A percentile compares a stretch with the other conserved stretches of the same genome.
Conservation (phyloP, 2,888 invertebrate species). For the Alcis repandata region DNA sequence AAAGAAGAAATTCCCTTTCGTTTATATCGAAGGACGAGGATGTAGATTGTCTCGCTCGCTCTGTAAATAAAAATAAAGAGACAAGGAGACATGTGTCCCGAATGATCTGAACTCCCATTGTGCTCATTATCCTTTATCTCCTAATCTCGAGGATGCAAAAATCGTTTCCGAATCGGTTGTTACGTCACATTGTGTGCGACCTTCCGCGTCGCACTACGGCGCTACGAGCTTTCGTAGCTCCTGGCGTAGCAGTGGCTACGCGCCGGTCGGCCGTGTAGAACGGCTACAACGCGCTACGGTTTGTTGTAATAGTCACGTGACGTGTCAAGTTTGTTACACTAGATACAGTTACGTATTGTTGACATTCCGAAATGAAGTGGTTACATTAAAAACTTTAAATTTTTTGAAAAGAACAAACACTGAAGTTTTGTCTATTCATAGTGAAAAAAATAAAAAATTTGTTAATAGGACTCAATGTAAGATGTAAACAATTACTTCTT, state of each 20-base stretch:
- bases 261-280: slow-evolving; percentile 70
- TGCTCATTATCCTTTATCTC: slow-evolving; percentile 18
- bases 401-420: neutral
- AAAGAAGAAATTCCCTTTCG: neutral
- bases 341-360: neutral
- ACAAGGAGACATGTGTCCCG: slow-evolving; percentile 7
- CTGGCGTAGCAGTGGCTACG: slow-evolving; percentile 80
- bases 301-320: slow-evolving; percentile 10
- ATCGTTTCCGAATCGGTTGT: slow-evolving; percentile 36
- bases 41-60: neutral
- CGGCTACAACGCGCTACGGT: slow-evolving; percentile 60
- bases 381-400: neutral
- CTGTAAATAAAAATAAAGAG: slow-evolving; percentile 9
- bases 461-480: neutral
- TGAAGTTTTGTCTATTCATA: neutral
- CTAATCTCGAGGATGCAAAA: slow-evolving; percentile 27
- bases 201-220: slow-evolving; percentile 59
- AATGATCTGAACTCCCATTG: slow-evolving; percentile 14
- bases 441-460: neutral
- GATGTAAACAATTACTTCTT: slow-evolving; percentile 18
- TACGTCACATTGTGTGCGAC: slow-evolving; percentile 66
- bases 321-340: slow-evolving; percentile 11
- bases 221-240: slow-evolving; percentile 58
- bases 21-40: neutral
- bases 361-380: no score